Percentiles rank a stretch among this genome's conserved stretches.
phyloP scores from a whole-genome alignment of 1,140 invertebrate genomes.

The Dendrolimus punctatus region DNA sequence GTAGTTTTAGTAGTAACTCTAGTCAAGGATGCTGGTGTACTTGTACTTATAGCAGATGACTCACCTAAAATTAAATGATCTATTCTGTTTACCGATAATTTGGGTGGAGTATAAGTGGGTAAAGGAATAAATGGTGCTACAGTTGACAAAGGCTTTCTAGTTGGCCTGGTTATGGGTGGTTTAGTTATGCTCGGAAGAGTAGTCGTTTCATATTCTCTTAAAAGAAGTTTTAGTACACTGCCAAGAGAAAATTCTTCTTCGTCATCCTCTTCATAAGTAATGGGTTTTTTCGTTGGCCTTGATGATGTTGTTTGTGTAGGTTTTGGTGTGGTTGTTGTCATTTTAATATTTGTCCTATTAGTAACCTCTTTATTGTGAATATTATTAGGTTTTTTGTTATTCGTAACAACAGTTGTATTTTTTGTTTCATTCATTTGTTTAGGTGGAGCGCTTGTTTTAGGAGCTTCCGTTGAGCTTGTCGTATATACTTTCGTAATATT shows the following conservation, averaged over 20 bases:
- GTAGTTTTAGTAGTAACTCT: slow-evolving; percentile 19
- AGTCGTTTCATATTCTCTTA: too few species aligned
- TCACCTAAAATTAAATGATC: slow-evolving; percentile 61
- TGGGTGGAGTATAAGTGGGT: slow-evolving; percentile 33
- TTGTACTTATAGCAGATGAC: slow-evolving; percentile 44
- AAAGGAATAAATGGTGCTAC: slow-evolving; percentile 31
- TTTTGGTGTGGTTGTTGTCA: slow-evolving; percentile 5
- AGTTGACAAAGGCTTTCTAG: slow-evolving; percentile 12
- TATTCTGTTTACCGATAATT: slow-evolving; percentile 41
- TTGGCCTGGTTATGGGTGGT: slow-evolving; percentile 8
- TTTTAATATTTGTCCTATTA: too few species aligned
- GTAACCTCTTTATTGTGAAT: too few species aligned
- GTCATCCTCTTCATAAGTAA: background rate
- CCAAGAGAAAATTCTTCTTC: too few species aligned
- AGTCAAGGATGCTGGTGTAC: slow-evolving; percentile 17
- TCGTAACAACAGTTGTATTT: too few species aligned
- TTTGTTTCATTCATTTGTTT: too few species aligned
- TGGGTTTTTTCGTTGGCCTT: slow-evolving; percentile 14
- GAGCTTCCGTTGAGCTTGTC: too few species aligned
- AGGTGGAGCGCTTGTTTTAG: too few species aligned
- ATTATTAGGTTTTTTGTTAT: too few species aligned
- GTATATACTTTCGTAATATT: too few species aligned
- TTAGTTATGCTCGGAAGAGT: background rate
- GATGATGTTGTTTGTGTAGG: slow-evolving; percentile 13
- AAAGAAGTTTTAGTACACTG: too few species aligned